A percentile compares a stretch with the other conserved stretches of the same genome.
Conservation (phyloP, 92 coral and sea anemone genomes). For the Siderastrea radians region DNA sequence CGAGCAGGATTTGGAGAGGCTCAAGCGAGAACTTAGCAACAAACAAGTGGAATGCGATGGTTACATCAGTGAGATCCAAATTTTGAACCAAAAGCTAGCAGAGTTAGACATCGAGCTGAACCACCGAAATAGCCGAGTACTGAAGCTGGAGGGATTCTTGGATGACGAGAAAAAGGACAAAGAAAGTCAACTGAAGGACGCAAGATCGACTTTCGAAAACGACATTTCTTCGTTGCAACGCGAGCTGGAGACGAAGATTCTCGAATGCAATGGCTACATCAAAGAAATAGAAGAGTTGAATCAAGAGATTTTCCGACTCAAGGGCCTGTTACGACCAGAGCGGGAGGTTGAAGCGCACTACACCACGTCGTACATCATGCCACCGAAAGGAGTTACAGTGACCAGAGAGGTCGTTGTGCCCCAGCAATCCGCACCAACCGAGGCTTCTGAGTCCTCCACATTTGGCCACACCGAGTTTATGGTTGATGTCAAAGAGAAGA, state of each 20-base stretch:
- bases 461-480: constrained; percentile 49
- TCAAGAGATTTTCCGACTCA: constrained; percentile 83
- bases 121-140: constrained; percentile 77
- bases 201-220: constrained; percentile 65
- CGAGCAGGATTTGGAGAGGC: constrained; percentile 95
- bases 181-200: constrained; percentile 75
- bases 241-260: constrained; percentile 71
- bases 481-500: constrained; percentile 49
- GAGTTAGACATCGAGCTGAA: constrained; percentile 86
- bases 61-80: constrained; percentile 84
- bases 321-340: constrained; percentile 70
- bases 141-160: constrained; percentile 83
- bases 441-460: constrained; percentile 27
- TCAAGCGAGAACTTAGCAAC: constrained; percentile 87
- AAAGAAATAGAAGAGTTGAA: constrained; percentile 84
- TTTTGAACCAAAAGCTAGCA: constrained; percentile 83
- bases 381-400: constrained; percentile 62
- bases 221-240: constrained; percentile 78
- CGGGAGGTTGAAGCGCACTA: constrained; percentile 56
- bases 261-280: constrained; percentile 89
- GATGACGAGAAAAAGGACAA: constrained; percentile 83
- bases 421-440: constrained; percentile 42
- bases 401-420: constrained; percentile 67
- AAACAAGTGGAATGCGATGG: constrained; percentile 87
- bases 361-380: constrained; percentile 74